These are phyloP conservation scores for Plodia interpunctella DNA, from an alignment of 1,140 invertebrate species.

Conservation along the genomic window DNA sequence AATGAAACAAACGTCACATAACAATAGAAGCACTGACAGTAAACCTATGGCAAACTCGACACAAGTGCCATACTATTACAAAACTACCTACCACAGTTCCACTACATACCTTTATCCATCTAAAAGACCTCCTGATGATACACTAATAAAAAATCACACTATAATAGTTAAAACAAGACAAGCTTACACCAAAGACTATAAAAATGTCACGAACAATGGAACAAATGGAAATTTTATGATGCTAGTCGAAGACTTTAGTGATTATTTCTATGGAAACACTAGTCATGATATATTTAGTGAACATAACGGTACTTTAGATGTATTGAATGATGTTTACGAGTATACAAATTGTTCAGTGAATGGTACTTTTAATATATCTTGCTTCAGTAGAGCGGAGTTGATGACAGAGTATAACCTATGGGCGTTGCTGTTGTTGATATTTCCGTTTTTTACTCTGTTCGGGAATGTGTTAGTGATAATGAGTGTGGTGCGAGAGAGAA, in stretches of 20 bases:
- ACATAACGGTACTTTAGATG: constrained; percentile 43
- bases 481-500: constrained; percentile 92
- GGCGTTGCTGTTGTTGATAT: constrained; percentile 90
- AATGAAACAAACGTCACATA: constrained; percentile 20
- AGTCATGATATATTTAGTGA: constrained; percentile 57
- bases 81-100: constrained; percentile 21
- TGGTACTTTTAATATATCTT: constrained; percentile 70
- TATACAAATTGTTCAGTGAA: constrained; percentile 70
- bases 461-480: constrained; percentile 98
- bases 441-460: constrained; percentile 95
- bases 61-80: constrained; percentile 32
- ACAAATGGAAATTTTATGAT: constrained; percentile 67
- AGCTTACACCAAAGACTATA: constrained; percentile 30
- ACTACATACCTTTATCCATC: constrained; percentile 41
- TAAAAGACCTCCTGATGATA: constrained; percentile 47
- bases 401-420: constrained; percentile 84
- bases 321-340: constrained; percentile 58
- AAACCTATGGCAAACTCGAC: constrained; percentile 25
- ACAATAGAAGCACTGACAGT: constrained; percentile 4
- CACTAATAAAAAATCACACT: constrained; percentile 14
- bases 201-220: constrained; percentile 56
- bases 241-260: constrained; percentile 79
- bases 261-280: constrained; percentile 77
- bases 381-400: constrained; percentile 49
- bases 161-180: constrained; percentile 18